Conservation (phyloP, 2,113 vertebrate genomes). For the Pluvianellus socialis region DNA sequence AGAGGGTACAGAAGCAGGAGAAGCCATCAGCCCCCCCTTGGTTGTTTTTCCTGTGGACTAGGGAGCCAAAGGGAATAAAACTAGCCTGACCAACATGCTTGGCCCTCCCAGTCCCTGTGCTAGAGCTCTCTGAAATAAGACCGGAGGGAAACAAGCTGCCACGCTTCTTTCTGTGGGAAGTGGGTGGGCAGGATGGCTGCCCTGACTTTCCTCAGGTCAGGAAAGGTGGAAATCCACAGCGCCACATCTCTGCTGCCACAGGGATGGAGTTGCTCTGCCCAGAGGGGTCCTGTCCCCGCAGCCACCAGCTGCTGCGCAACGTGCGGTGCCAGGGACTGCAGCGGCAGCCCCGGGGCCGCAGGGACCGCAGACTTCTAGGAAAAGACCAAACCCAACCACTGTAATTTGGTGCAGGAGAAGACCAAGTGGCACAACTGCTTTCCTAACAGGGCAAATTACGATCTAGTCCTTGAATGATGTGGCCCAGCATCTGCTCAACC, state of each 20-base stretch:
- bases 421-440: neutral
- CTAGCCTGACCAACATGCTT: neutral
- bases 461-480: neutral
- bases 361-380: neutral
- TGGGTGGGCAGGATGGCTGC: neutral
- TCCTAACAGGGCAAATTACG: neutral
- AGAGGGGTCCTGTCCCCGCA: fast-evolving
- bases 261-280: fast-evolving
- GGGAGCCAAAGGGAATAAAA: neutral
- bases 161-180: neutral
- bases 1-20: neutral
- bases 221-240: neutral
- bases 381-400: neutral
- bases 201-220: neutral
- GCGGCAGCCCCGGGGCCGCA: neutral
- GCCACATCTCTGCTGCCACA: neutral
- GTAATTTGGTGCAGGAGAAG: neutral
- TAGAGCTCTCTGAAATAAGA: fast-evolving
- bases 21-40: neutral
- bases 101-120: neutral
- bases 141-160: neutral
- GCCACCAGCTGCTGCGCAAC: neutral
- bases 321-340: fast-evolving
- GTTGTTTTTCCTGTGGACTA: neutral
- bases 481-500: neutral